Percentiles rank a stretch among this genome's conserved stretches.
These are phyloP conservation scores for Enteromius argenteus DNA, from an alignment of 2,797 vertebrate species.

Conservation along the genomic window DNA sequence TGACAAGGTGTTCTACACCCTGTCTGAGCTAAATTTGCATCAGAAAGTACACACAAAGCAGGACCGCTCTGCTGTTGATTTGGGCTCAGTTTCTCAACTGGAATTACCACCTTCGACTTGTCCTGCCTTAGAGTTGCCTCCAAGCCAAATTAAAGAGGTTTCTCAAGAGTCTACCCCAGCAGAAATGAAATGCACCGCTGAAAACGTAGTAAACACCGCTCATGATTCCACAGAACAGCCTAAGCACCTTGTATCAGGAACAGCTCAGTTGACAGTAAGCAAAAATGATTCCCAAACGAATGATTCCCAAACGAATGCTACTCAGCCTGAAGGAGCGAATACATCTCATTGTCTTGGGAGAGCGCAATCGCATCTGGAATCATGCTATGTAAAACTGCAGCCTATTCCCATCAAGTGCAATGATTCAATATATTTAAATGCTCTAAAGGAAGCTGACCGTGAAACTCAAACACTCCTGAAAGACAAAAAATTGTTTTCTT, in stretches of 20 bases:
- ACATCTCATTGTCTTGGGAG: constrained; percentile 5
- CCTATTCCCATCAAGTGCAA: constrained; percentile 53
- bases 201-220: constrained; percentile 73
- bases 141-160: constrained; percentile 49
- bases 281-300: constrained; percentile 19
- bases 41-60: constrained; percentile 83
- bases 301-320: constrained; percentile 25
- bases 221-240: constrained; percentile 65
- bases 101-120: constrained; percentile 55
- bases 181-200: constrained; percentile 76
- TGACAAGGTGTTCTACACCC: constrained; percentile 92
- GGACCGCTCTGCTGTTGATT: constrained; percentile 39
- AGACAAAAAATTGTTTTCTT: constrained; percentile 60
- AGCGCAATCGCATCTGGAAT: constrained; percentile 17
- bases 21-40: constrained; percentile 90
- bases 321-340: constrained; percentile 39
- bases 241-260: constrained; percentile 57
- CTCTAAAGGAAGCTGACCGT: constrained; percentile 40
- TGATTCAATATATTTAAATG: constrained; percentile 48
- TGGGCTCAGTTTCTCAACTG: constrained; percentile 51
- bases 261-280: constrained; percentile 42
- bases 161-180: constrained; percentile 62
- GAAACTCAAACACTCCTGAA: constrained; percentile 51
- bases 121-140: constrained; percentile 11
- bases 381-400: constrained; percentile 59